phyloP scores from a whole-genome alignment of 2,888 invertebrate genomes.

The Labia minor region DNA sequence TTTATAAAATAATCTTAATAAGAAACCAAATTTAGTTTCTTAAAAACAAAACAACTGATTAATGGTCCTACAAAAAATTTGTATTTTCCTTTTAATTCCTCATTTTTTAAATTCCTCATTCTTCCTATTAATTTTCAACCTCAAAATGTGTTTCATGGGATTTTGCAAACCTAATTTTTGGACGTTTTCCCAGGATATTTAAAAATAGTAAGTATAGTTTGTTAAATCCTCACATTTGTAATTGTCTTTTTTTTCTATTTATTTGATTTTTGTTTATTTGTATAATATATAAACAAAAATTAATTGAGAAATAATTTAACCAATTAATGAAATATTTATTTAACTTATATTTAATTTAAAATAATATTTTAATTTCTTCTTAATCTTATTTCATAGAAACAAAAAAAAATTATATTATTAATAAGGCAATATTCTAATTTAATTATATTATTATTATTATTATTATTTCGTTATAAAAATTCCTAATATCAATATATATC shows the following conservation, averaged over 20 bases:
- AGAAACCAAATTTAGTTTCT: not conserved
- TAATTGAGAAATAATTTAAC: too few relatives aligned
- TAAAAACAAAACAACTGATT: not conserved
- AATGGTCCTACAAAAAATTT: not conserved
- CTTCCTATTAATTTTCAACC: conserved; percentile 26
- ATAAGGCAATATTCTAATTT: not conserved
- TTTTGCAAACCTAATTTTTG: conserved; percentile 26
- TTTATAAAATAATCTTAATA: conserved; percentile 1
- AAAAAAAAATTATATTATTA: not conserved
- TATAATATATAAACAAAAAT: too few relatives aligned
- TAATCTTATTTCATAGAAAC: not conserved
- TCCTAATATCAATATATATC: not conserved
- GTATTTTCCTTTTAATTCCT: conserved; percentile 4
- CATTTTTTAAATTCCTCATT: conserved; percentile 19
- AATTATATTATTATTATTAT: not conserved
- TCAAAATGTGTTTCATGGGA: conserved; percentile 27
- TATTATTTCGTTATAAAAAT: not conserved
- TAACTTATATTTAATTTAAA: not conserved
- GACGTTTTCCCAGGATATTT: conserved; percentile 27
- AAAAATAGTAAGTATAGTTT: conserved; percentile 28
- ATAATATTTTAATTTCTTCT: not conserved
- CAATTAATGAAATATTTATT: not conserved
- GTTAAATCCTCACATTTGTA: conserved; percentile 5
- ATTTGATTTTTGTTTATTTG: too few relatives aligned
- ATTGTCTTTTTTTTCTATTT: not conserved